Percentiles rank a stretch among this genome's conserved stretches.
Evolutionary conservation across 1,140 invertebrate genomes (phyloP).

Genomic region (Cecropterus lyciades): DNA sequence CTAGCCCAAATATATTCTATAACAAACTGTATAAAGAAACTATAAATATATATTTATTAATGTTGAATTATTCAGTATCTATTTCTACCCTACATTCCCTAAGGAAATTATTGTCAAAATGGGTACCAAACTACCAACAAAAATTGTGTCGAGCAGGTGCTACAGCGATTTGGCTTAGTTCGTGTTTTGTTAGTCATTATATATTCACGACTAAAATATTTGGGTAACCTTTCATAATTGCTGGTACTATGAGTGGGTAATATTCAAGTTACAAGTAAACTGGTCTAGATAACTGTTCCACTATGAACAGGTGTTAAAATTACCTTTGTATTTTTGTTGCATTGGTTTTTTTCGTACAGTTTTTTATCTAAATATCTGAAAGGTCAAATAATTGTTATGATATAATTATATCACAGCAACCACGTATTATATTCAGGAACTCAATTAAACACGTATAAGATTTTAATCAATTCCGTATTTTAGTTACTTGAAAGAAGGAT

Average conservation of each 20-base stretch:
- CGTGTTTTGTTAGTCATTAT: too few relatives aligned
- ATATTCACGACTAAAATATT: too few relatives aligned
- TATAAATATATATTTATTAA: too few relatives aligned
- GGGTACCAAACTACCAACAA: too few relatives aligned
- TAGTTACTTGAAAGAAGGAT: constrained; percentile 21
- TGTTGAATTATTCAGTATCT: too few relatives aligned
- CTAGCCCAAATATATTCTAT: too few relatives aligned
- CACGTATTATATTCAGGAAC: constrained; percentile 14
- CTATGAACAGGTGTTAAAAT: constrained; percentile 15
- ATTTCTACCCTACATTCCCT: too few relatives aligned
- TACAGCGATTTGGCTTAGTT: too few relatives aligned
- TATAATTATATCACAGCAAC: constrained; percentile 12
- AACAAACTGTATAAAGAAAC: too few relatives aligned
- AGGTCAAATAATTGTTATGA: constrained; percentile 23
- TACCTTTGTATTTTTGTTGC: constrained; percentile 12
- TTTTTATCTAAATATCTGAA: constrained; percentile 6
- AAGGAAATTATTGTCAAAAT: too few relatives aligned
- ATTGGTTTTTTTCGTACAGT: constrained; percentile 4
- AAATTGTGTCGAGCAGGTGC: too few relatives aligned
- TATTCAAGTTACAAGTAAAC: constrained; percentile 10
- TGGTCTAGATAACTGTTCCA: constrained; percentile 25
- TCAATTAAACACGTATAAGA: constrained; percentile 8
- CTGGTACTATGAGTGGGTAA: constrained; percentile 1
- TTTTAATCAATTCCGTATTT: constrained; percentile 32
- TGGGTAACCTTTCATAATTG: constrained; percentile 3